phyloP scores from a whole-genome alignment of 2,888 invertebrate species.

The Plagodis dolabraria region DNA sequence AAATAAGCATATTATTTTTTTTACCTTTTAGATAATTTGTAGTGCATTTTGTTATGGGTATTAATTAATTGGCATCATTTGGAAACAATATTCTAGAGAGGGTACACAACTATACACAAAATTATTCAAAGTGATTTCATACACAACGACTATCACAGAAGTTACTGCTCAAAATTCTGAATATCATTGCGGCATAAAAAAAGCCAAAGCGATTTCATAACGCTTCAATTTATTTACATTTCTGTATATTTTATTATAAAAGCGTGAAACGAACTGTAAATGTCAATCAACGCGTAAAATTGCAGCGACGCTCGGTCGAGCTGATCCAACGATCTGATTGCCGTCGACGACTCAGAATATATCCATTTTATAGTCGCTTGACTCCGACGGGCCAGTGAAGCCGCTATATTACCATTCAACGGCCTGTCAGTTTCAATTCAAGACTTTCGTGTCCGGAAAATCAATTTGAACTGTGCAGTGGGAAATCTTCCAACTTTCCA shows the following conservation, averaged over 20 bases:
- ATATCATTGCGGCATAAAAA: neutral
- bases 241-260: constrained; percentile 22
- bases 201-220: neutral
- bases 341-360: constrained; percentile 41
- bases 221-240: constrained; percentile 13
- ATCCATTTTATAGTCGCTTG: constrained; percentile 47
- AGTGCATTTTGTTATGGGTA: no score
- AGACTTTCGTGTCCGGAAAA: constrained; percentile 10
- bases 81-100: no score
- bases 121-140: no score
- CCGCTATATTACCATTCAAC: constrained; percentile 20
- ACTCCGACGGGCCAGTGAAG: constrained; percentile 20
- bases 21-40: no score
- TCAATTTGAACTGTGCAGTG: constrained; percentile 2
- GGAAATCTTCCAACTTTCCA: constrained; percentile 5
- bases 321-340: constrained; percentile 31
- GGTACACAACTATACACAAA: no score
- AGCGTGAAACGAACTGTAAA: constrained; percentile 26
- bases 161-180: no score
- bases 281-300: constrained; percentile 46
- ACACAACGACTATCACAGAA: no score
- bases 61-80: no score
- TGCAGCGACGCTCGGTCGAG: constrained; percentile 34
- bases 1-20: no score
- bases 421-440: constrained; percentile 20